Percentiles rank a stretch among this genome's conserved stretches.
phyloP scores from a whole-genome alignment of 2,797 vertebrate genomes.

The Falco naumanni region DNA sequence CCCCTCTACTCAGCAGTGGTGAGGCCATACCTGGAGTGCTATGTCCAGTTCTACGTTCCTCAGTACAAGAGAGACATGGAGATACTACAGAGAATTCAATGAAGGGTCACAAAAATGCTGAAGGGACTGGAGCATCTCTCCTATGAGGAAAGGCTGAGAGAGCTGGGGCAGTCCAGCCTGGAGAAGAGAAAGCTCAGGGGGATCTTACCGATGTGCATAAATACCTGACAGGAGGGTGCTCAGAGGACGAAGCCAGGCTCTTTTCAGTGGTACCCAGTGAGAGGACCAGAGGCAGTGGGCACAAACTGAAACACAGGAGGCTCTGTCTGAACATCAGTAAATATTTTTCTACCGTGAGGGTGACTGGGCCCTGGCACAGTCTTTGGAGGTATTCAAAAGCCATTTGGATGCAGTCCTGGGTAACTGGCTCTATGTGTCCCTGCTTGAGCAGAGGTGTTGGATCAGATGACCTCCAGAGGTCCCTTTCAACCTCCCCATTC shows the following conservation, averaged over 20 bases:
- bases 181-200: not conserved
- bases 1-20: not conserved
- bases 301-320: too few species aligned
- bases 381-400: not conserved
- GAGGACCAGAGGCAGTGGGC: too few species aligned
- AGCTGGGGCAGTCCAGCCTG: not conserved
- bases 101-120: not conserved
- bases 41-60: not conserved
- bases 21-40: not conserved
- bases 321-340: not conserved
- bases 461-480: not conserved
- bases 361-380: not conserved
- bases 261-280: too few species aligned
- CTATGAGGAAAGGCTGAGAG: not conserved
- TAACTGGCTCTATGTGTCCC: not conserved
- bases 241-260: not conserved
- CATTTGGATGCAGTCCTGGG: not conserved
- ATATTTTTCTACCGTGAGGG: too few species aligned
- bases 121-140: not conserved
- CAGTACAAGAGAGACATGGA: not conserved
- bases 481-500: not conserved
- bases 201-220: not conserved
- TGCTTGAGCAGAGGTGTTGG: not conserved
- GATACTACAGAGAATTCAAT: not conserved
- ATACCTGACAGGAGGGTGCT: not conserved